Evolutionary conservation across 2,113 vertebrate genomes (phyloP), one percentile per base, ranked within the genome.

Genomic region (Salvelinus alpinus): DNA sequence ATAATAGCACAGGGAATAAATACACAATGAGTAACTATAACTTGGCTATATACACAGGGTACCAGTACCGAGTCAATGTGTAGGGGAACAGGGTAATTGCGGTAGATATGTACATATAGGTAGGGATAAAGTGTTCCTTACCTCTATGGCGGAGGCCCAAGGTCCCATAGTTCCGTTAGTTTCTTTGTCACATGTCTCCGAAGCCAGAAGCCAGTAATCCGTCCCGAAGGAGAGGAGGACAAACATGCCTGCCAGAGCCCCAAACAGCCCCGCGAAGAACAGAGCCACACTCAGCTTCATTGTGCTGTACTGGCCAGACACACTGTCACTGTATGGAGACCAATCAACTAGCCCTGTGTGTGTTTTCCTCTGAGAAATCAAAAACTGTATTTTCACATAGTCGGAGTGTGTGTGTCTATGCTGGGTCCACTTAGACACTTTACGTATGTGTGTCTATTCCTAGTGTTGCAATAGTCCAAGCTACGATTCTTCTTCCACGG

Each of bases 121-220:
- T 38, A 38, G 34, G 34, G 34, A 38, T 8, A 38, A 8, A 38
- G 34, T 38, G 48, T 14, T 51, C 88, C 92, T 73, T 75, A 93
- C 93, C 91, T 89, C 47, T 44, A 57, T 0, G 22, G 25, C 62
- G 64, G 73, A 76, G 0, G 57, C 64, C 0, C 47, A 67, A 0
- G 57, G 80, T 8, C 64, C 78, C 8, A 8, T 47, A 27, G 79
- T 59, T 74, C 62, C 77, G 25, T 91, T 88, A 74, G 89, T 76
- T 27, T 62, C 74, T 8, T 70, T 68, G 18, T 65, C 51, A 87
- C 96, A 99, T 4, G 78, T 94, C 93, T 98, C 96, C 0, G 94
- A 95, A 67, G 92, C 97, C 79, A 99, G 90, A 80, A 99, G 95
- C 98, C 98, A 99, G 80, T 98, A 98, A 90, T 99, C 96, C 0